Percentiles rank a stretch among this genome's conserved stretches.
Evolutionary conservation across 2,113 vertebrate species (phyloP).

Genomic region (Formicarius rufipectus): DNA sequence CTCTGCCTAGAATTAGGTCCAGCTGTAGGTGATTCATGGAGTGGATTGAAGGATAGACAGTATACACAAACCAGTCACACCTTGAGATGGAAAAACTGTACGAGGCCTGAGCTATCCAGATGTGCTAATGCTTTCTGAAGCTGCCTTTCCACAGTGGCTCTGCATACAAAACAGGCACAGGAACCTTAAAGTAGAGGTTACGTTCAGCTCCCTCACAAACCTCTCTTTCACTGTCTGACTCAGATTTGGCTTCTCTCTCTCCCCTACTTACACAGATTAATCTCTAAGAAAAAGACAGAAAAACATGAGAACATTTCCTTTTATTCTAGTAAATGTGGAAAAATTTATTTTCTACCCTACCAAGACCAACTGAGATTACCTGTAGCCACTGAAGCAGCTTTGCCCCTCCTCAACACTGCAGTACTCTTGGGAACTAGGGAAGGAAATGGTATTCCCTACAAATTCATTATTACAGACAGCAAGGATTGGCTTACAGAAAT

Average conservation of each 20-base stretch:
- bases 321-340: background rate
- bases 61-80: background rate
- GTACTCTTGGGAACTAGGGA: background rate
- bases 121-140: background rate
- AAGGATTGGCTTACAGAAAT: background rate
- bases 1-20: background rate
- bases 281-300: background rate
- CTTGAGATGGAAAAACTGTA: background rate
- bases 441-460: background rate
- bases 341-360: background rate
- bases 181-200: background rate
- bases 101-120: background rate
- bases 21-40: fast-evolving
- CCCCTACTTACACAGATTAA: background rate
- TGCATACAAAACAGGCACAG: background rate
- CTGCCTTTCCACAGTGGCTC: background rate
- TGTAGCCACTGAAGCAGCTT: background rate
- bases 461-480: background rate
- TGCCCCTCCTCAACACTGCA: background rate
- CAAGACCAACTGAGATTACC: background rate
- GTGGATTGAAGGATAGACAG: background rate
- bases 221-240: background rate
- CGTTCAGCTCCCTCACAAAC: background rate
- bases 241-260: background rate
- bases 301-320: background rate